These are phyloP conservation scores for Centropristis striata DNA, from an alignment of 2,113 vertebrate species.

Conservation along the genomic window DNA sequence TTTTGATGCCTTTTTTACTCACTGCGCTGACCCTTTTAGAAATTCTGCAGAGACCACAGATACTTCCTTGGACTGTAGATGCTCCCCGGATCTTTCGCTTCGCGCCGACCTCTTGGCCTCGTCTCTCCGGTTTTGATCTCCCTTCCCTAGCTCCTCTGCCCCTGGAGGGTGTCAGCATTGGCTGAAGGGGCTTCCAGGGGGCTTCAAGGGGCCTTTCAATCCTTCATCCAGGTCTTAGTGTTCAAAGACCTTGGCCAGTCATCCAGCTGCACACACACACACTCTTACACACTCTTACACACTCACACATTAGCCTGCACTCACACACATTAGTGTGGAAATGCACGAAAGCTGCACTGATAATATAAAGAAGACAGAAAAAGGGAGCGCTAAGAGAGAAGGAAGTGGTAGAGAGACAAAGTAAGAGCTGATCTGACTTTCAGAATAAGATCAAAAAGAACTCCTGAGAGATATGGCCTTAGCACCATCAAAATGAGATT, in stretches of 20 bases:
- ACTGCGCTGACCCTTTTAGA: slow-evolving; percentile 73
- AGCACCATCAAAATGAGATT: slow-evolving; percentile 67
- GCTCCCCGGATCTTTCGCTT: slow-evolving; percentile 76
- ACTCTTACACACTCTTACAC: slow-evolving; percentile 15
- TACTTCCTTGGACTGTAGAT: slow-evolving; percentile 80
- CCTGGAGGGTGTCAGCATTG: slow-evolving; percentile 79
- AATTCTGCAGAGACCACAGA: slow-evolving; percentile 76
- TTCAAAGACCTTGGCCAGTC: slow-evolving; percentile 94
- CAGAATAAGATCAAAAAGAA: slow-evolving; percentile 72
- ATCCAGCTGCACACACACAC: slow-evolving; percentile 66
- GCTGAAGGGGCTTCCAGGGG: slow-evolving; percentile 87
- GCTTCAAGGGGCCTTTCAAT: slow-evolving; percentile 89
- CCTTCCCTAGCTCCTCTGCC: slow-evolving; percentile 71
- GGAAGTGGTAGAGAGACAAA: slow-evolving; percentile 38
- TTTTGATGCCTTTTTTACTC: slow-evolving; percentile 70
- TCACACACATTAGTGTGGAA: slow-evolving; percentile 39
- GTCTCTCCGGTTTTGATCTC: slow-evolving; percentile 79
- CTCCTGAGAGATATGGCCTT: slow-evolving; percentile 64
- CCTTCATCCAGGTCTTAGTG: slow-evolving; percentile 98
- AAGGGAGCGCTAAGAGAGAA: slow-evolving; percentile 29
- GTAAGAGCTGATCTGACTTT: slow-evolving; percentile 66
- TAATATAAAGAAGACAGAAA: slow-evolving; percentile 41
- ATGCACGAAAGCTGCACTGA: slow-evolving; percentile 52
- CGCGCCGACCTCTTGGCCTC: slow-evolving; percentile 77
- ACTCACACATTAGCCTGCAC: neutral